Evolutionary conservation across 2,888 invertebrate species (phyloP), one percentile per base, ranked within the genome.

Genomic region (Norana najaformis): DNA sequence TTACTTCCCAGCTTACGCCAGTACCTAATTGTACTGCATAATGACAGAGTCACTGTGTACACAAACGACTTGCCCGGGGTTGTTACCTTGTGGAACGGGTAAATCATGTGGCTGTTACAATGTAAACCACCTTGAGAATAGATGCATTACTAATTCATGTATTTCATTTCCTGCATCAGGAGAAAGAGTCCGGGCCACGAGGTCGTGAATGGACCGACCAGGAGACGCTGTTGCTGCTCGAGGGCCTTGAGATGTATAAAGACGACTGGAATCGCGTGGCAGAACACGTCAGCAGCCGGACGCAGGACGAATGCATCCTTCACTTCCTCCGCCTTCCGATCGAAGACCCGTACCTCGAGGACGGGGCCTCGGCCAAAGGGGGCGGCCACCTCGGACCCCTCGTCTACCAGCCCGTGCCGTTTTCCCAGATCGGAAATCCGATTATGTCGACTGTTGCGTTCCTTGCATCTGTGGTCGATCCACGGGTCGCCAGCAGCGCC

Each of bases 381-480:
- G 85, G 85, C 30, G 90, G 88, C 37, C 88, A n/a, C 91, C 30
- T 93, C 90, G 99, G 99, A 0, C 99, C 99, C 0, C 95, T 99
- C 91, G 98, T 98, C 4, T 99, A 98, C 95, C 99, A 99, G 94
- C 99, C 99, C 0, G 97, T 99, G 91, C 99, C 99, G 47, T 99
- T 99, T 95, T 99, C 99, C 93, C 98, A 99, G 96, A 93, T 97
- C 30, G 99, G 99, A 90, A 99, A 99, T 95, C 99, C 99, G 0
- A 98, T 99, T 89, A 99, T 99, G 99, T 99, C 99, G 13, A 99
- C 99, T 0, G 99, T 99, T 0, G 99, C 99, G 1, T 99, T 99
- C 96, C 96, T 99, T 90, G 99, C 99, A 0, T 99, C 99, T 0
- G 98, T 99, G 0, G 99, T 99, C 0, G 99, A 99, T 95, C 99